These are phyloP conservation scores for Idaea aversata DNA, from an alignment of 2,888 invertebrate species.

Conservation along the genomic window DNA sequence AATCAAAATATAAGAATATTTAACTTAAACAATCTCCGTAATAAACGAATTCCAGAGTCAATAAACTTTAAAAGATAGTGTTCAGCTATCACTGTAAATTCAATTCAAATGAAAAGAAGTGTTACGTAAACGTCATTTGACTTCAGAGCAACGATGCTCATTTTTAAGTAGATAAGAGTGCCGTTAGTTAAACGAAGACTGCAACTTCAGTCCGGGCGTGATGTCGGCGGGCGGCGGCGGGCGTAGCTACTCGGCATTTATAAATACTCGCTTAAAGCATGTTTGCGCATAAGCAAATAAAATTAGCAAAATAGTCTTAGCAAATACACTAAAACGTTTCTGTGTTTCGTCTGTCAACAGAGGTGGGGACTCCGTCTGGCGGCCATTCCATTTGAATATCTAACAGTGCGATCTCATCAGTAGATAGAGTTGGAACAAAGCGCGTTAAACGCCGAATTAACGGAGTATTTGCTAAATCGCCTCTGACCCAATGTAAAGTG, in stretches of 20 bases:
- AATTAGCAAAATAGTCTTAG: constrained; percentile 55
- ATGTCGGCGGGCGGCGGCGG: not conserved
- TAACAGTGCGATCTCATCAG: constrained; percentile 56
- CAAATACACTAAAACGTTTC: constrained; percentile 53
- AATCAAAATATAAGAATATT: too few species aligned
- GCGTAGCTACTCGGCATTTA: constrained; percentile 32
- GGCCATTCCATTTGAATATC: constrained; percentile 68
- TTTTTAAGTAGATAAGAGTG: constrained; percentile 22
- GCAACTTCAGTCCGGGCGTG: constrained; percentile 28
- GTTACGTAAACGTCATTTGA: constrained; percentile 15
- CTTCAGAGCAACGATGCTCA: constrained; percentile 17
- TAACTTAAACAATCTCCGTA: not conserved
- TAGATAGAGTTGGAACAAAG: constrained; percentile 51
- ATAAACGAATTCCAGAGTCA: not conserved
- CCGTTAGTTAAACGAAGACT: constrained; percentile 29
- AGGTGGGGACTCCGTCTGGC: constrained; percentile 41
- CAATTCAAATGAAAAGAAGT: constrained; percentile 11
- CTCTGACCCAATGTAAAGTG: constrained; percentile 66
- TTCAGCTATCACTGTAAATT: constrained; percentile 10
- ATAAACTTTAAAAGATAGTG: not conserved
- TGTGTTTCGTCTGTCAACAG: constrained; percentile 58
- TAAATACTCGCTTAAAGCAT: constrained; percentile 36
- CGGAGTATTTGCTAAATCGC: constrained; percentile 62
- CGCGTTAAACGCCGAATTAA: constrained; percentile 67
- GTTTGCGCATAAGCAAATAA: constrained; percentile 50